phyloP scores from a whole-genome alignment of 2,113 vertebrate genomes.

The Rana temporaria region DNA sequence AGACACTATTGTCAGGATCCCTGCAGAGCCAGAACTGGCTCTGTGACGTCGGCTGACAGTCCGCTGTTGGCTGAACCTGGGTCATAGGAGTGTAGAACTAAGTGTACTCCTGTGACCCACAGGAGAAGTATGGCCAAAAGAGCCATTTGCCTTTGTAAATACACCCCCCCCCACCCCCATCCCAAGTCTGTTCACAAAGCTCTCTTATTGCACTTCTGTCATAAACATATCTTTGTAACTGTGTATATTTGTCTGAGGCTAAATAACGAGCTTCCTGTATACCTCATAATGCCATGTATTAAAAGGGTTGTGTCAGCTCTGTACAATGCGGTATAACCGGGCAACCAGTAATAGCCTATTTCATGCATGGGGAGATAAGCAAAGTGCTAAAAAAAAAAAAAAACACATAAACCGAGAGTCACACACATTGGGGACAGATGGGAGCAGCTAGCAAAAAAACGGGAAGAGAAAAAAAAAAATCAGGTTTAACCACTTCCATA shows the following conservation, averaged over 20 bases:
- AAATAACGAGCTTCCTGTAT: not conserved
- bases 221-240: not conserved
- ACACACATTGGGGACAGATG: not conserved
- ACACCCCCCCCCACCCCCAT: too few relatives aligned
- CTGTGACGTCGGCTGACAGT: too few relatives aligned
- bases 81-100: too few relatives aligned
- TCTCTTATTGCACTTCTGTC: too few relatives aligned
- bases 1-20: too few relatives aligned
- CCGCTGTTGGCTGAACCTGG: too few relatives aligned
- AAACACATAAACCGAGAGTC: not conserved
- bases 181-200: too few relatives aligned
- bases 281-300: conserved; percentile 2
- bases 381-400: not conserved
- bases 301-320: not conserved
- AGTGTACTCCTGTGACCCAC: too few relatives aligned
- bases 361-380: conserved; percentile 12
- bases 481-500: too few relatives aligned
- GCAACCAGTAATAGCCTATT: conserved; percentile 23
- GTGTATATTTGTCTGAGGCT: not conserved
- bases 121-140: too few relatives aligned
- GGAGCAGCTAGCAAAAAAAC: not conserved
- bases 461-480: not conserved
- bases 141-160: too few relatives aligned
- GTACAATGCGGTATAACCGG: not conserved
- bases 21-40: too few relatives aligned